Evolutionary conservation across 2,888 invertebrate species (phyloP), one percentile per base, ranked within the genome.

Genomic region (Drosophila vallismaia): DNA sequence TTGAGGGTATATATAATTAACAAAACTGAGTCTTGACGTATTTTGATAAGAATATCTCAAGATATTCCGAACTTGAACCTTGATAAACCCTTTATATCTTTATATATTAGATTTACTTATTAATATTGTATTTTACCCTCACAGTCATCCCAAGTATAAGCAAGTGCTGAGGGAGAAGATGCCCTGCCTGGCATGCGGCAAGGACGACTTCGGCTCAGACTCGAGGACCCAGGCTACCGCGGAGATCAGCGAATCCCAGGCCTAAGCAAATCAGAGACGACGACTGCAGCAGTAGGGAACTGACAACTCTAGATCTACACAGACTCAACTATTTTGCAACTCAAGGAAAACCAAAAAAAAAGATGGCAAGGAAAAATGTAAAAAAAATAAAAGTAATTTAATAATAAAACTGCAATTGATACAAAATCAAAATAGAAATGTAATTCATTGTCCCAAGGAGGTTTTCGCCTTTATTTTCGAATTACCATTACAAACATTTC

Each of bases 81-180:
- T 28, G 28, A 28, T 28, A 28, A 28, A 28, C 6, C 12, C 12
- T 36, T 36, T 36, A 2, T 12, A n/a, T n/a, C 36, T 36, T 33
- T 3, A 33, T 10, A 0, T 33, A 33, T 6, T 6, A 29, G 2
- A 29, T 33, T 33, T 33, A 33, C 3, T 33, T 33, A 28, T 28
- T 28, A 5, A 28, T 28, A 28, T 19, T 19, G 19, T 29, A 8
- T 19, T 31, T 14, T 45, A 6, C 4, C 45, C 24, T 3, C 3
- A 3, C 53, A 94, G 94, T 80, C 94, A 94, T 89, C 94, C 94
- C 6, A 94, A 93, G 80, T 94, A 94, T 88, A 92, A 94, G 77
- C 93, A 93, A 55, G 94, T 94, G 12, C 91, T 95, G 40, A 91
- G 92, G 81, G 92, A 93, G 89, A 93, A 93, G 88, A 93, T 94